phyloP scores from a whole-genome alignment of 2,113 vertebrate genomes.

The Axis porcinus region DNA sequence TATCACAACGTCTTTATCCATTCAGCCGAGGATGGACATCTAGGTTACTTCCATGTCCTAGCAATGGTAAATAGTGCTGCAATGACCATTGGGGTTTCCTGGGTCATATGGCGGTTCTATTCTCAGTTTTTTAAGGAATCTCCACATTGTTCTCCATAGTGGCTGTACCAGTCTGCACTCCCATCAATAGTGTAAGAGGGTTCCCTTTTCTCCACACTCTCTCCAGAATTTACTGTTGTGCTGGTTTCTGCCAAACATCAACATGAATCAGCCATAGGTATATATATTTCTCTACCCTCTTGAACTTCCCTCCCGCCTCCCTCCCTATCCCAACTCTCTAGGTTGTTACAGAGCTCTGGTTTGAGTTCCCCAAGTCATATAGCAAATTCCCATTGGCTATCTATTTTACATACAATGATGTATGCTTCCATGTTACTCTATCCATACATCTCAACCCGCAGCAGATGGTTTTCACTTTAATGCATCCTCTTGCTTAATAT shows the following conservation, averaged over 20 bases:
- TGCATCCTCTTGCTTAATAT: not conserved
- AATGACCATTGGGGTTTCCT: not conserved
- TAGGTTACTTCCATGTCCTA: not conserved
- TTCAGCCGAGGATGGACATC: not conserved
- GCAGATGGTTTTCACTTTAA: not conserved
- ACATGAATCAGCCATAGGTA: not conserved
- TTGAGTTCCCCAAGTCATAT: not conserved
- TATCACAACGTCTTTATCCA: not conserved
- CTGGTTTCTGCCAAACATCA: not conserved
- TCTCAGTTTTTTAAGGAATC: not conserved
- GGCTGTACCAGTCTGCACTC: not conserved
- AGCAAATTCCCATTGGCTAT: not conserved
- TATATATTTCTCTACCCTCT: not conserved
- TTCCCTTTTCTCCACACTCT: not conserved
- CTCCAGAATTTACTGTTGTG: not conserved
- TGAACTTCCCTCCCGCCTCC: not conserved
- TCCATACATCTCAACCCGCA: not conserved
- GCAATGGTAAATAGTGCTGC: not conserved
- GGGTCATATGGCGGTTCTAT: not conserved
- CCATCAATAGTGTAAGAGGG: not conserved
- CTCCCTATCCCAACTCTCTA: not conserved
- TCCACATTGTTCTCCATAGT: not conserved
- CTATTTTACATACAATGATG: not conserved
- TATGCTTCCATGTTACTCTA: not conserved
- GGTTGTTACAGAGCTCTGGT: not conserved